Conservation (phyloP, 2,113 vertebrate species). For the Petroica traversi region DNA sequence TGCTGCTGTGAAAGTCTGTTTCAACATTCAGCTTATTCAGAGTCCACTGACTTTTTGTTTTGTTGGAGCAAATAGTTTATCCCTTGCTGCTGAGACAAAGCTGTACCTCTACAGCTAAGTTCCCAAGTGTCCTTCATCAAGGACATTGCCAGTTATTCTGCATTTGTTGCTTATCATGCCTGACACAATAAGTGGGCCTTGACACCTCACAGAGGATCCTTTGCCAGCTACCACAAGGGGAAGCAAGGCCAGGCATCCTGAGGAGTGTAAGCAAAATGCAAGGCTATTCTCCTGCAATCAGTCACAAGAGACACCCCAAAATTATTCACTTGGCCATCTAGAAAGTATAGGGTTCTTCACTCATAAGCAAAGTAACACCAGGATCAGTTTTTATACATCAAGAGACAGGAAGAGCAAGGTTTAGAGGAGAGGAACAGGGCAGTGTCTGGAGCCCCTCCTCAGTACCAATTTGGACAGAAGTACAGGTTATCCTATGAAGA, state of each 20-base stretch:
- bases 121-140: background rate
- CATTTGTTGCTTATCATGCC: background rate
- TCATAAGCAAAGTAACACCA: background rate
- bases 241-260: background rate
- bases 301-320: background rate
- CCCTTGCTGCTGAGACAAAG: background rate
- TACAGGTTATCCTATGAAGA: background rate
- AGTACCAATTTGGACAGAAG: background rate
- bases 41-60: background rate
- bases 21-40: background rate
- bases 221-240: background rate
- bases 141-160: background rate
- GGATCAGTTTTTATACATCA: background rate
- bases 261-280: background rate
- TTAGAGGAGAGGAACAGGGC: background rate
- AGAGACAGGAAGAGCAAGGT: background rate
- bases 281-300: background rate
- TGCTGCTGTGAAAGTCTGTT: background rate
- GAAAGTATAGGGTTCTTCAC: background rate
- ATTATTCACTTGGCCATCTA: accelerated
- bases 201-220: background rate
- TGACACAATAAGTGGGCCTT: background rate
- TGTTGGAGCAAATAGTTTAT: background rate
- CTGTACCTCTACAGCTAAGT: background rate
- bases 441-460: background rate